Evolutionary conservation across 2,888 invertebrate genomes (phyloP), one percentile per base, ranked within the genome.

Genomic region (Eupithecia vulgata): DNA sequence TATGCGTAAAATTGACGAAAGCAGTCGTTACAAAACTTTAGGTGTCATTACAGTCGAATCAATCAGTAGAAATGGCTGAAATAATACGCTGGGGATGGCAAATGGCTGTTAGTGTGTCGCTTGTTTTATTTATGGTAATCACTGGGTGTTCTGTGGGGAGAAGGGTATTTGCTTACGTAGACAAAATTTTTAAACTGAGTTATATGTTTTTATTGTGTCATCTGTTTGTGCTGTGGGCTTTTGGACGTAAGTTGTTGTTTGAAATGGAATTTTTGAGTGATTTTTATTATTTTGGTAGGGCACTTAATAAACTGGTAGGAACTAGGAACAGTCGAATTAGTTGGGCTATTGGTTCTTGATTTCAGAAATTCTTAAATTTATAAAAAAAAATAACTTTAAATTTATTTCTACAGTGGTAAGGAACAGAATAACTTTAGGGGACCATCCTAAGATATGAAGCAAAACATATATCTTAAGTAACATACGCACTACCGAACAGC

Each of bases 21-120:
- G 84, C 87, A 85, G 84, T 83, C 88, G 85, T 88, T 79, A 79
- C 82, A 85, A 88, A 92, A 92, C 88, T 92, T 92, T 87, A 66
- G 84, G 82, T 85, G 84, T 89, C 88, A 93, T 94, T 91, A 93
- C 87, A 87, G 88, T 88, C 85, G 82, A 90, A 94, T 93, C 93
- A 93, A 91, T 93, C 91, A 91, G 84, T 66, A 78, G 80, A 86
- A 84, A 87, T 87, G 85, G 86, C 83, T 82, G 81, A 79, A 81
- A 78, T 82, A 85, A 86, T 87, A 83, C 89, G 80, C 85, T 75
- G 77, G 83, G 86, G 83, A 82, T 80, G 79, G 77, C 17, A 70
- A 75, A 82, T 82, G 83, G 84, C 79, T 80, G 80, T 81, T 81
- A 86, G 85, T 78, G 73, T 77, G 73, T 61, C 82, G 79, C 77